phyloP scores from a whole-genome alignment of 2,797 vertebrate genomes.

The Cichlasoma orientale region DNA sequence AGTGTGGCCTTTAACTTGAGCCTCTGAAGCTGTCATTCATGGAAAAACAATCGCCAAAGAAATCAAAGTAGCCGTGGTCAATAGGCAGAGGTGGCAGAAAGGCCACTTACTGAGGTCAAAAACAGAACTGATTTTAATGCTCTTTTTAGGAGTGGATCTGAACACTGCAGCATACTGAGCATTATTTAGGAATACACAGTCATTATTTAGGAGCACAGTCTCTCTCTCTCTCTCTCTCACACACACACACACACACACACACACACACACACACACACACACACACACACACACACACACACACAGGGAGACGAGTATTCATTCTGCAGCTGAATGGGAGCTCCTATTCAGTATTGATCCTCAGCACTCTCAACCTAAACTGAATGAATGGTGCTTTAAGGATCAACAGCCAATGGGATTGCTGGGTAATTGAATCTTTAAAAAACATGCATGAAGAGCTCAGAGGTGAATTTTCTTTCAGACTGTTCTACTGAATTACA shows the following conservation, averaged over 20 bases:
- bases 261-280: too few species aligned
- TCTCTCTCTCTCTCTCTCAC: neutral
- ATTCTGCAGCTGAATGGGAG: conserved; percentile 52
- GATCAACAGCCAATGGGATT: conserved; percentile 60
- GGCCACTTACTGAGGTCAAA: neutral
- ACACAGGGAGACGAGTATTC: conserved; percentile 23
- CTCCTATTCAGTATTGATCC: conserved; percentile 68
- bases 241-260: conserved; percentile 2
- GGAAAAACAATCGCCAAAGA: neutral
- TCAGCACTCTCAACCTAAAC: conserved; percentile 51
- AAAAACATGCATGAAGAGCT: conserved; percentile 47
- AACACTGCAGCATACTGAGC: neutral
- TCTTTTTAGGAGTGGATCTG: neutral
- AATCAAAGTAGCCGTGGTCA: neutral
- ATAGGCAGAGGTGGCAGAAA: neutral
- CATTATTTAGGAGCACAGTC: neutral
- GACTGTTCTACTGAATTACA: conserved; percentile 22
- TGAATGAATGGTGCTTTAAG: conserved; percentile 55
- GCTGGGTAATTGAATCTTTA: conserved; percentile 68
- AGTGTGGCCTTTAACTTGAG: neutral
- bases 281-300: conserved; percentile 10
- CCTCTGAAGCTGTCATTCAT: neutral
- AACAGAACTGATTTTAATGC: neutral
- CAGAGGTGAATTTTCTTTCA: conserved; percentile 51
- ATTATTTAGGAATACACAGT: conserved; percentile 3